These are phyloP conservation scores for Psilopsiagon aurifrons DNA, from an alignment of 2,113 vertebrate species.

Conservation along the genomic window DNA sequence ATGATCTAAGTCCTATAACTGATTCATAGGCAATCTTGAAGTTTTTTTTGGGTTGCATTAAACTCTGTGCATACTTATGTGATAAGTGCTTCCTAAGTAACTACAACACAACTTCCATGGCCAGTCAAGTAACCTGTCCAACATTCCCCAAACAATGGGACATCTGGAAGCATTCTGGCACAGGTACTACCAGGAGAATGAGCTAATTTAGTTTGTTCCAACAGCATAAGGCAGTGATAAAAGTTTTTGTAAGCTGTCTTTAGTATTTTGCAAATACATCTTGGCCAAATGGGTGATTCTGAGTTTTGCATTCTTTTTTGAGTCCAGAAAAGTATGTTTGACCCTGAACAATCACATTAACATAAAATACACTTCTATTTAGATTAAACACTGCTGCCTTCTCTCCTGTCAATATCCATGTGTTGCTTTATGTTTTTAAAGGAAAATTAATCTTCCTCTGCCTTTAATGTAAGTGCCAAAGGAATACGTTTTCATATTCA, in stretches of 20 bases:
- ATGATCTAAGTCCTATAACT: neutral
- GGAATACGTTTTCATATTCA: neutral
- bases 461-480: neutral
- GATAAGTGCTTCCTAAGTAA: neutral
- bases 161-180: neutral
- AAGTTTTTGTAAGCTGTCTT: neutral
- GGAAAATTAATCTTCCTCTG: neutral
- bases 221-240: neutral
- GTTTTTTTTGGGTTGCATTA: neutral
- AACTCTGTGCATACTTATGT: accelerated
- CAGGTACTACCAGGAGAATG: accelerated
- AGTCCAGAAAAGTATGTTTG: neutral
- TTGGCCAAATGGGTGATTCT: neutral
- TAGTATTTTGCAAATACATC: neutral
- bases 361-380: neutral
- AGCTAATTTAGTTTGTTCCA: neutral
- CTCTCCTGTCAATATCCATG: neutral
- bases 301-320: neutral
- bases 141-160: neutral
- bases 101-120: neutral
- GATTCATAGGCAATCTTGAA: neutral
- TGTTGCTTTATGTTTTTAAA: neutral
- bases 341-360: neutral
- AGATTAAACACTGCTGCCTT: neutral
- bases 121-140: neutral